phyloP scores from a whole-genome alignment of 2,113 vertebrate species.

The Spheniscus mendiculus region DNA sequence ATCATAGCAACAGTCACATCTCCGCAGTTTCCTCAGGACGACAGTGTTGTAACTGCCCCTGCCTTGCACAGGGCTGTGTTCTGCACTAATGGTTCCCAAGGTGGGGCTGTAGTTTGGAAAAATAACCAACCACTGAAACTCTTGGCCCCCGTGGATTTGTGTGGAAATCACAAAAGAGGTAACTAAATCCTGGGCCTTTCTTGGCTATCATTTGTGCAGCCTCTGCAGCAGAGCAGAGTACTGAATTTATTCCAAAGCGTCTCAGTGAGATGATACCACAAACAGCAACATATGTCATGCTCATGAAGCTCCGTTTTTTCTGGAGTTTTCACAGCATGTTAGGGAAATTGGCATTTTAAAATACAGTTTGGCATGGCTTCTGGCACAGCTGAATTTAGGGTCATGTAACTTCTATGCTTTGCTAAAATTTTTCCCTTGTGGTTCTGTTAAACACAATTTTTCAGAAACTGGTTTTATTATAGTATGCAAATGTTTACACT shows the following conservation, averaged over 20 bases:
- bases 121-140: neutral
- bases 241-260: neutral
- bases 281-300: neutral
- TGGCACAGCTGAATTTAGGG: neutral
- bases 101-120: neutral
- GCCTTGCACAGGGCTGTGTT: neutral
- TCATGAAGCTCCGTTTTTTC: neutral
- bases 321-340: neutral
- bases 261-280: neutral
- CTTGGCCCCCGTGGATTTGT: neutral
- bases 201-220: neutral
- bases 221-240: neutral
- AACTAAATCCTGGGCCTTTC: neutral
- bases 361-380: neutral
- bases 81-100: neutral
- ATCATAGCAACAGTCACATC: fast-evolving
- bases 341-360: neutral
- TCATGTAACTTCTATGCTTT: neutral
- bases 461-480: neutral
- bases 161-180: neutral
- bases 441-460: neutral
- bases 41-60: neutral
- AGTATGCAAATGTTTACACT: neutral
- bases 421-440: neutral
- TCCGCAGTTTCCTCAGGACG: fast-evolving